These are phyloP conservation scores for Amblyjoppa proteus DNA, from an alignment of 2,888 invertebrate genomes.

Conservation along the genomic window DNA sequence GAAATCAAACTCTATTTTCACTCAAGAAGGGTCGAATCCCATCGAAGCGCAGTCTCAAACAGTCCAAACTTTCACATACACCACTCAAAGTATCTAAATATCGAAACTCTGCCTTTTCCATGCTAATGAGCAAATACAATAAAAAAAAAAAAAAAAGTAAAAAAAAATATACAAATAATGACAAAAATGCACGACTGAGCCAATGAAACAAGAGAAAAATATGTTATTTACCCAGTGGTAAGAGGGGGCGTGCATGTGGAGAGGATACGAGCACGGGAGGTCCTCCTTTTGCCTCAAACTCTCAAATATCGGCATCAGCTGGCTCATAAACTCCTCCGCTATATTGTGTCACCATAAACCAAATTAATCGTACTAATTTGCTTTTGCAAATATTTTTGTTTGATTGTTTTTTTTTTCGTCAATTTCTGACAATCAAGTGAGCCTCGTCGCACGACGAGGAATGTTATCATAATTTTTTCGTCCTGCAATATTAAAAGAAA, in stretches of 20 bases:
- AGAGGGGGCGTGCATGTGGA: constrained; percentile 93
- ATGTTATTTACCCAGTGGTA: constrained; percentile 90
- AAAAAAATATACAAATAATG: constrained; percentile 69
- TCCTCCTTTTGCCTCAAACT: constrained; percentile 96
- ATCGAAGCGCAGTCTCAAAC: constrained; percentile 37
- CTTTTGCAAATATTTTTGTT: constrained; percentile 41
- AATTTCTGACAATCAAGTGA: constrained; percentile 31
- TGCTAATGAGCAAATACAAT: constrained; percentile 45
- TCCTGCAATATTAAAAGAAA: constrained; percentile 33
- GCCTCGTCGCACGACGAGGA: constrained; percentile 28
- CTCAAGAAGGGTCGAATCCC: constrained; percentile 26
- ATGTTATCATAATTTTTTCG: constrained; percentile 35
- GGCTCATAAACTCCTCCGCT: constrained; percentile 98
- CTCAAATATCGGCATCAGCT: constrained; percentile 98
- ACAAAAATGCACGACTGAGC: constrained; percentile 77
- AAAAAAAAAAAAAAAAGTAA: constrained; percentile 83
- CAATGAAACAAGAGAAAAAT: constrained; percentile 77
- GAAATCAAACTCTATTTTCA: constrained; percentile 80
- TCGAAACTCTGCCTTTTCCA: constrained; percentile 48
- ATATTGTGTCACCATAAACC: constrained; percentile 81
- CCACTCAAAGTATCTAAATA: constrained; percentile 33
- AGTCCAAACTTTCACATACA: constrained; percentile 17
- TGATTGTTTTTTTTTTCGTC: constrained; percentile 39
- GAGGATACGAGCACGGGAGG: constrained; percentile 95
- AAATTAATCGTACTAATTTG: constrained; percentile 72